Base-by-base conservation (phyloP, 2,888 invertebrate species). In the Tiliacea citrago region DNA sequence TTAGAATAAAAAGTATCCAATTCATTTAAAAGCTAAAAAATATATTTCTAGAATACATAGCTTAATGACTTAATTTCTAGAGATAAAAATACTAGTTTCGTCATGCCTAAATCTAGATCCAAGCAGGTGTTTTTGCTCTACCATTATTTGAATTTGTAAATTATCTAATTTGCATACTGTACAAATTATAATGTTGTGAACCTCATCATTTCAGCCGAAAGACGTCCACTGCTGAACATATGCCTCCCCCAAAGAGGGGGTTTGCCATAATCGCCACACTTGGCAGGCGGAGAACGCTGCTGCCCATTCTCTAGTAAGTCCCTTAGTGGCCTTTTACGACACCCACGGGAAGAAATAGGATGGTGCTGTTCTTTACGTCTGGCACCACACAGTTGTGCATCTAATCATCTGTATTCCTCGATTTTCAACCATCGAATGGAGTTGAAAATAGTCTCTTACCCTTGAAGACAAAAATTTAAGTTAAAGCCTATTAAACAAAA, bases 51-150 rank as follows among this genome's bases (percentile, higher is more conserved):
- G 8, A 53, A 45, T 35, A 55, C 12, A 2, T 18, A n/a, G 51
- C 68, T 9, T 68, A 53, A 45, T 29, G n/a, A 45, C 24, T 42
- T 70, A 21, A 42, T 67, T n/a, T n/a, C n/a, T n/a, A n/a, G n/a
- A n/a, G 6, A 13, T 55, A 53, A 35, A 55, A 45, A 35, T 55
- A n/a, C 53, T 55, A 45, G 53, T 71, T 71, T 71, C 5, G 18
- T 53, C 39, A 29, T n/a, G 12, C 16, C 16, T n/a, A 12, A 67
- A 71, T 35, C 21, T 35, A 58, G 7, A 60, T 1, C 2, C 7
- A 29, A n/a, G 4, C 42, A 53, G 16, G 29, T 35, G 21, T 51
- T 24, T 57, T 45, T 7, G 24, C 16, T 45, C 29, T 5, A 18
- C n/a, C 2, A 12, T 16, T 45, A 13, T 55, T n/a, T 35, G 21